phyloP scores from a whole-genome alignment of 2,797 vertebrate genomes.

The Oceanodroma leucorhoa region DNA sequence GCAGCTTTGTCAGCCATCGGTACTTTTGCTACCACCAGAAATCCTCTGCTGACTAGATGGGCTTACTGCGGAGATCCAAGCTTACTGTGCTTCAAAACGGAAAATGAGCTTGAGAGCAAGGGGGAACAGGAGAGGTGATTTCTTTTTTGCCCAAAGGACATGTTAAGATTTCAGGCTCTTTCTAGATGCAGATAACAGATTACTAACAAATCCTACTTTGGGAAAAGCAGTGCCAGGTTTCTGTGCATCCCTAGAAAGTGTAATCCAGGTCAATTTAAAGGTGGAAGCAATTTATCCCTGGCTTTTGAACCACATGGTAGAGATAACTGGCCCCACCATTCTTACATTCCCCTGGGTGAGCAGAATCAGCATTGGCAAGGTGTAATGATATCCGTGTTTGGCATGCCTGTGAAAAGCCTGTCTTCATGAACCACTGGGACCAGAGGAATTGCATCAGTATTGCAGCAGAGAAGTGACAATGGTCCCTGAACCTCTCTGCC shows the following conservation, averaged over 20 bases:
- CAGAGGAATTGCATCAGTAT: background rate
- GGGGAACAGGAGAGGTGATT: background rate
- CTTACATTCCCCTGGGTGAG: background rate
- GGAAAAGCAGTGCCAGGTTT: background rate
- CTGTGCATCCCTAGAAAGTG: background rate
- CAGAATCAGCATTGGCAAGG: background rate
- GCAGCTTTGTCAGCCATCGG: background rate
- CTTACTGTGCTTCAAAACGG: background rate
- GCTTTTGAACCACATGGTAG: background rate
- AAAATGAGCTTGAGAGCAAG: background rate
- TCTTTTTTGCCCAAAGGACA: background rate
- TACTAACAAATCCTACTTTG: background rate
- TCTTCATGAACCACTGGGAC: background rate
- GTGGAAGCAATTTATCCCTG: background rate
- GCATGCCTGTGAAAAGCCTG: background rate
- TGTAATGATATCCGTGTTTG: rapidly evolving
- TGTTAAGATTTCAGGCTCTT: background rate
- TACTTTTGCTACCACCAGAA: background rate
- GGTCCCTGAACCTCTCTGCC: background rate
- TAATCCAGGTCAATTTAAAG: background rate
- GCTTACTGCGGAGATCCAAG: background rate
- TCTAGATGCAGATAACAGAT: background rate
- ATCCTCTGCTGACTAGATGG: background rate
- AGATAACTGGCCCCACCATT: background rate
- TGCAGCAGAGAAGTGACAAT: background rate